Evolutionary conservation across 2,888 invertebrate species (phyloP).

Genomic region (Melinaea marsaeus): DNA sequence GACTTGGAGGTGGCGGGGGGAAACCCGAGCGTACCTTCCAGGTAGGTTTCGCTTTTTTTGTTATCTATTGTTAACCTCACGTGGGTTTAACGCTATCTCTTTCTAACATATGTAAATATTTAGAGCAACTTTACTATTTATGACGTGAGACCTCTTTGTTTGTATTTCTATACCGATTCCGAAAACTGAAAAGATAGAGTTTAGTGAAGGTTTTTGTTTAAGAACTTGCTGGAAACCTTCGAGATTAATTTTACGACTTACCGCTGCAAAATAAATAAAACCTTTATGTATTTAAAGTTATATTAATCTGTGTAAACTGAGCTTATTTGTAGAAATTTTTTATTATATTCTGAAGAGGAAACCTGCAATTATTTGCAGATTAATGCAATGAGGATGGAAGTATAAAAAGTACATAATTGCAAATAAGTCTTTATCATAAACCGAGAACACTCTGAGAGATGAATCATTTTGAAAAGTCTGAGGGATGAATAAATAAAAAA

Average conservation of each 20-base stretch:
- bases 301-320: background rate
- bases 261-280: no score
- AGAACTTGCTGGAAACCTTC: slow-evolving; percentile 38
- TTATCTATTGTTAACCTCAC: slow-evolving; percentile 73
- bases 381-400: background rate
- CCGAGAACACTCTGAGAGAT: slow-evolving; percentile 13
- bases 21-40: slow-evolving; percentile 61
- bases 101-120: slow-evolving; percentile 41
- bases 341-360: no score
- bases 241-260: no score
- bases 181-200: slow-evolving; percentile 43
- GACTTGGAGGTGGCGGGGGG: slow-evolving; percentile 45
- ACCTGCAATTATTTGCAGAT: slow-evolving; percentile 1
- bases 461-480: slow-evolving; percentile 38
- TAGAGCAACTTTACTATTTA: slow-evolving; percentile 44
- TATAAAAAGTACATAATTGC: no score
- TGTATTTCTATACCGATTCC: slow-evolving; percentile 62
- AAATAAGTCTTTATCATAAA: no score
- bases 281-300: slow-evolving; percentile 14
- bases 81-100: slow-evolving; percentile 59
- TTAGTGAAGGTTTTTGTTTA: slow-evolving; percentile 38
- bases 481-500: slow-evolving; percentile 15
- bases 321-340: no score
- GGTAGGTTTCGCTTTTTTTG: slow-evolving; percentile 64
- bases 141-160: slow-evolving; percentile 55